A percentile compares a stretch with the other conserved stretches of the same genome.
Conservation (phyloP, 2,113 vertebrate species). For the Hippocampus zosterae region DNA sequence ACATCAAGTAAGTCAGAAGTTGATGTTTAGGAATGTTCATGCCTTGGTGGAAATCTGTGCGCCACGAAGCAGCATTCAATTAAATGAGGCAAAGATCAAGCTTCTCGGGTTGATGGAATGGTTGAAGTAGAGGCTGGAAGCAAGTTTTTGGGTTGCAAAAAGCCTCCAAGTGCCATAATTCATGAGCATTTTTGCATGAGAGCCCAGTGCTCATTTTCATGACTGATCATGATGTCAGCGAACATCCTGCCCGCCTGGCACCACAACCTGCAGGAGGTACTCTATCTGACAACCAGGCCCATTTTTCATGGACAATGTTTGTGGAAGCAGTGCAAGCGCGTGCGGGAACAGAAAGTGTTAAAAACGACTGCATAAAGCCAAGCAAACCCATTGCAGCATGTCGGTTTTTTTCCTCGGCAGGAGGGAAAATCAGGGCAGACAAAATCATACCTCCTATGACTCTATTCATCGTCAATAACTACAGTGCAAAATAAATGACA, state of each 20-base stretch:
- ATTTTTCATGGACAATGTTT: slow-evolving; percentile 57
- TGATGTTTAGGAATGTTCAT: not conserved
- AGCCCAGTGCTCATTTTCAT: slow-evolving; percentile 74
- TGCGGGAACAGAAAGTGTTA: slow-evolving; percentile 30
- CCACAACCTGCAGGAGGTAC: slow-evolving; percentile 73
- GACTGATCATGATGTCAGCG: slow-evolving; percentile 75
- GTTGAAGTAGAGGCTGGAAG: slow-evolving; percentile 59
- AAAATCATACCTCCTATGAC: not conserved
- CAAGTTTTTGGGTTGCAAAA: slow-evolving; percentile 43
- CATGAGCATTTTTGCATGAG: slow-evolving; percentile 46
- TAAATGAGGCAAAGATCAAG: slow-evolving; percentile 48
- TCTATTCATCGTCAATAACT: not conserved
- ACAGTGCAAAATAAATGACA: too few species aligned
- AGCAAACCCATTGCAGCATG: not conserved
- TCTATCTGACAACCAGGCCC: slow-evolving; percentile 65
- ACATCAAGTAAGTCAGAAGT: not conserved
- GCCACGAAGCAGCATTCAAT: not conserved
- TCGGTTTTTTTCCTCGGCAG: not conserved
- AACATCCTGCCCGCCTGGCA: slow-evolving; percentile 75
- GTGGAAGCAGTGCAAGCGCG: slow-evolving; percentile 24
- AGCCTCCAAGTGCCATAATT: slow-evolving; percentile 63
- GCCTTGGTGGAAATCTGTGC: slow-evolving; percentile 13
- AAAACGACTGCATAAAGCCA: not conserved
- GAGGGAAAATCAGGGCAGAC: not conserved
- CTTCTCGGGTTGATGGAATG: slow-evolving; percentile 60